Evolutionary conservation across 2,888 invertebrate species (phyloP).

Genomic region (Cabera pusaria): DNA sequence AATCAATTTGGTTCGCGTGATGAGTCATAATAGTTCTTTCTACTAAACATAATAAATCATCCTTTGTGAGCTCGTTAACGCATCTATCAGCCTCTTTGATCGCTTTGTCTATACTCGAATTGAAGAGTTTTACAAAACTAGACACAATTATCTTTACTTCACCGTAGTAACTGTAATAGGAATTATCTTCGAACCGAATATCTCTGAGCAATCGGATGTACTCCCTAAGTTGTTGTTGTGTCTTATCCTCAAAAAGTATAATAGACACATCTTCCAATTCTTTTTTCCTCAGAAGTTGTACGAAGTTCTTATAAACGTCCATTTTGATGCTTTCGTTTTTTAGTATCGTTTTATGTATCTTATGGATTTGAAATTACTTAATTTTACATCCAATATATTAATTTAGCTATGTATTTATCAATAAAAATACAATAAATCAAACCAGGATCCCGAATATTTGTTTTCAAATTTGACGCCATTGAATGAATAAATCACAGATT

Average conservation of each 20-base stretch:
- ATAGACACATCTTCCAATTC: constrained; percentile 43
- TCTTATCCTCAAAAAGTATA: constrained; percentile 42
- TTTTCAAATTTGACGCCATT: no score
- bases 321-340: no score
- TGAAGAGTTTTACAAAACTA: constrained; percentile 50
- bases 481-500: no score
- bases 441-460: no score
- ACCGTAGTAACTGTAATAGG: constrained; percentile 53
- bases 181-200: constrained; percentile 45
- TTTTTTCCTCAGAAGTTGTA: constrained; percentile 43
- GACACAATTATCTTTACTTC: constrained; percentile 49
- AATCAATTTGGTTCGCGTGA: constrained; percentile 41
- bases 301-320: constrained; percentile 52
- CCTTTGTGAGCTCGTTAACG: constrained; percentile 33
- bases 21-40: constrained; percentile 45
- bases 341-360: no score
- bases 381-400: no score
- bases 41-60: constrained; percentile 41
- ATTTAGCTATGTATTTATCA: no score
- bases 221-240: constrained; percentile 41
- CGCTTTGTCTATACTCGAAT: constrained; percentile 44
- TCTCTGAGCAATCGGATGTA: constrained; percentile 41
- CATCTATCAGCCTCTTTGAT: constrained; percentile 44
- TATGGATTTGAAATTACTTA: no score
- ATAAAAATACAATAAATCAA: no score